Evolutionary conservation across 2,888 invertebrate species (phyloP), one percentile per base, ranked within the genome.

Genomic region (Rotaria magnacalcarata): DNA sequence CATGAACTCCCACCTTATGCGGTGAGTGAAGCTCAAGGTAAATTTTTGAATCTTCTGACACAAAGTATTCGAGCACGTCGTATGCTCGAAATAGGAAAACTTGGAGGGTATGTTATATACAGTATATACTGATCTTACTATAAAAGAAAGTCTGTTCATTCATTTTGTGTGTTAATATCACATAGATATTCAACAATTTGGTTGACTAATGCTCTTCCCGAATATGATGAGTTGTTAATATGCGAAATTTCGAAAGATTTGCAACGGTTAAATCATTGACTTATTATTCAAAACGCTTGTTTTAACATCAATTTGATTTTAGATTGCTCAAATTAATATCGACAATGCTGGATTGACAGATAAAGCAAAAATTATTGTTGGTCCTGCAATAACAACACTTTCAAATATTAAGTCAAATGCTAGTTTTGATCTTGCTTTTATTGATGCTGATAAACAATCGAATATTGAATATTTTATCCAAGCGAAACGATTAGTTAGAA

Each of bases 351-450:
- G 80, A 16, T 24, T 80, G 34, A 80, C 47, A 3, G n/a, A 24
- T 19, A 47, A 11, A 80, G 24, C 47, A n/a, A 47, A 80, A 21
- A 47, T 80, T 14, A 19, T 43, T 0, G 1, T 80, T n/a, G 43
- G 43, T 47, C n/a, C 80, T 80, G 80, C 80, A 47, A 47, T 24
- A 1, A 5, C 21, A 24, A 47, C 47, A 47, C 47, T 80, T 10
- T 14, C 80, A n/a, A 2, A 47, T n/a, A 21, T 80, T 10, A 5
- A 43, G 24, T 4, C 80, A 24, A 16, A 80, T n/a, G 80, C 11
- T 24, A 80, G 24, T 47, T 80, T 80, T 80, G 80, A 80, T 80
- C 24, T 80, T n/a, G 47, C 47, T n/a, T 80, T 80, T 47, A 80
- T 80, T 16, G 80, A 80, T 47, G 80, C 80, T 47, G 80, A 80